Conservation (phyloP, 1,140 invertebrate genomes). For the Leucophenga varia region DNA sequence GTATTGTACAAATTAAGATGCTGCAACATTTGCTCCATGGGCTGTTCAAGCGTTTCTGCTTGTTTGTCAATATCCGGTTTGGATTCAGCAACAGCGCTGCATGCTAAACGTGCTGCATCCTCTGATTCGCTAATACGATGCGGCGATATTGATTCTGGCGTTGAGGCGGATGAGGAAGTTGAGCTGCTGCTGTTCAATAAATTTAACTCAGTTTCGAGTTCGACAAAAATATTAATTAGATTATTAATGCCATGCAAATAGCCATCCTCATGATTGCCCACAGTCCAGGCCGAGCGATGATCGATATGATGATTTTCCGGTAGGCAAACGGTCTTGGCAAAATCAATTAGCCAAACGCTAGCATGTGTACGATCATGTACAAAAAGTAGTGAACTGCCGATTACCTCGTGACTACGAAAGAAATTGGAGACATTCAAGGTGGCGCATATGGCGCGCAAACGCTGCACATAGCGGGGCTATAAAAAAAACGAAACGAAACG, state of each 20-base stretch:
- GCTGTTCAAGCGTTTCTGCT: too few species aligned
- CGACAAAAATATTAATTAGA: constrained; percentile 82
- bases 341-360: constrained; percentile 97
- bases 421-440: constrained; percentile 83
- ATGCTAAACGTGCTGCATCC: too few species aligned
- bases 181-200: not conserved
- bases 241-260: constrained; percentile 94
- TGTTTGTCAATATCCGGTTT: too few species aligned
- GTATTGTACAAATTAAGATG: too few species aligned
- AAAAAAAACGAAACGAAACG: constrained; percentile 45
- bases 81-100: constrained; percentile 6
- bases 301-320: constrained; percentile 74
- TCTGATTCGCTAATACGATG: constrained; percentile 8
- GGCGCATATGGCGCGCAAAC: constrained; percentile 79
- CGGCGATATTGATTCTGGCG: constrained; percentile 10
- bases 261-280: constrained; percentile 98
- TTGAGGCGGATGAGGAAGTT: constrained; percentile 5
- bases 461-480: constrained; percentile 79
- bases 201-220: constrained; percentile 31
- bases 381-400: constrained; percentile 94
- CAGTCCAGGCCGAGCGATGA: constrained; percentile 84
- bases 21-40: too few species aligned
- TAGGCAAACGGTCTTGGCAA: constrained; percentile 90
- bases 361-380: constrained; percentile 88
- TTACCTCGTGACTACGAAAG: constrained; percentile 90